phyloP scores from a whole-genome alignment of 1,140 invertebrate genomes.

The Anoplophora glabripennis region DNA sequence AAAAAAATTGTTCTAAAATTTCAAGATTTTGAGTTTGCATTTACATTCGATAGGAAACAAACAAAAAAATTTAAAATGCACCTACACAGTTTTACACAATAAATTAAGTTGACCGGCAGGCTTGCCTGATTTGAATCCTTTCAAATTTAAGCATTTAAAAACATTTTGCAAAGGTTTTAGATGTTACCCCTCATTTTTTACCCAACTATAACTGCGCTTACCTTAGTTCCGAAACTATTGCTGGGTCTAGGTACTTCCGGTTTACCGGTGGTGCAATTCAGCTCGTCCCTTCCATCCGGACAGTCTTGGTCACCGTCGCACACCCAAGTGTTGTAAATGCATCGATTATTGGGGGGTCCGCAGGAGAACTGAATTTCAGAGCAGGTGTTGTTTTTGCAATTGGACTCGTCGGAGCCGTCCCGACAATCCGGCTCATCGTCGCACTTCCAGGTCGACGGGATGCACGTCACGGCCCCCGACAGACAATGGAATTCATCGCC shows the following conservation, averaged over 20 bases:
- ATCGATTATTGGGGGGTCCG: constrained; percentile 55
- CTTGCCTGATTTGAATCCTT: not conserved
- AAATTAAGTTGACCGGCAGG: not conserved
- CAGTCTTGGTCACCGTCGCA: constrained; percentile 75
- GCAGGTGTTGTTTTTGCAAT: constrained; percentile 57
- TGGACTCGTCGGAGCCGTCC: constrained; percentile 42
- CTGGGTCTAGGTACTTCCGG: constrained; percentile 11
- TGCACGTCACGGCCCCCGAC: constrained; percentile 54
- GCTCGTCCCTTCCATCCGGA: constrained; percentile 67
- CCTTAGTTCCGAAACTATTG: constrained; percentile 21
- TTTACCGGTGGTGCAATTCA: constrained; percentile 56
- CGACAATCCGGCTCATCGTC: constrained; percentile 46
- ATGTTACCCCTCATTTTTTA: too few relatives aligned
- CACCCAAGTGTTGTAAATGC: constrained; percentile 70
- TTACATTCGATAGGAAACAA: too few relatives aligned
- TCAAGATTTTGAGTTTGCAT: too few relatives aligned
- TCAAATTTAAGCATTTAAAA: not conserved
- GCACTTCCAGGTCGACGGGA: constrained; percentile 64
- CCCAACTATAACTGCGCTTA: constrained; percentile 3
- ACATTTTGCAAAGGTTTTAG: too few relatives aligned
- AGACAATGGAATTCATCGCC: constrained; percentile 44
- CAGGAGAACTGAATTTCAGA: constrained; percentile 64
- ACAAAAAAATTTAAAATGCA: too few relatives aligned
- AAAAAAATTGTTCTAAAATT: too few relatives aligned
- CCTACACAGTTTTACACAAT: too few relatives aligned